Evolutionary conservation across 2,113 vertebrate species (phyloP), one percentile per base, ranked within the genome.

Genomic region (Malurus cyaneus): DNA sequence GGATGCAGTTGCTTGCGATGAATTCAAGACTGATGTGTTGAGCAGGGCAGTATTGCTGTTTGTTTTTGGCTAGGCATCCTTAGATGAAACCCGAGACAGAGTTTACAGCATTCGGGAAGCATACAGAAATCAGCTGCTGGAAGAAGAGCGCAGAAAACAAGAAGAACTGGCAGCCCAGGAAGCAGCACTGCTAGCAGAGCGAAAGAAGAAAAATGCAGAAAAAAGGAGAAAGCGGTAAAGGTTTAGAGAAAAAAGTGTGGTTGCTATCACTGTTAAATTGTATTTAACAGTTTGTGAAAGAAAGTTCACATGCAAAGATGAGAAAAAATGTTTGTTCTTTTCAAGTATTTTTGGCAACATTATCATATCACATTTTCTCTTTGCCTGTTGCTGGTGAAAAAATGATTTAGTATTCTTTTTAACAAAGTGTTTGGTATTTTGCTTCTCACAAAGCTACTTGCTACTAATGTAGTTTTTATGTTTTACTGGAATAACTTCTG

Each of bases 211-310:
- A 92, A 88, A 42, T 12, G 8, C 94, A 23, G 77, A 92, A 1
- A 60, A 85, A 56, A 96, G 95, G 67, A 98, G 97, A 56, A 86
- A 67, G 42, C 9, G 74, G 92, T 73, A 98, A 98, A 95, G 94
- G 83, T 72, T 61, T 73, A 77, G 96, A 69, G 72, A 98, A 94
- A 98, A 97, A 93, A 98, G 15, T 98, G 81, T 98, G 97, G 21
- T 34, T n/a, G 26, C 28, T 59, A 39, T 23, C 28, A 31, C 17
- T 79, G 9, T 3, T 57, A 42, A 41, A 16, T 17, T 66, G 31
- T 26, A 31, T n/a, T 49, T 44, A 28, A 23, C 32, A 46, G 15
- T 76, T 93, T 54, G 36, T 18, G 21, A 92, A 92, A 86, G 18
- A 89, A 54, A 39, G n/a, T 36, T 39, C 36, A 18, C 9, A 44